phyloP scores from a whole-genome alignment of 2,888 invertebrate species.

The Melipona beecheii region DNA sequence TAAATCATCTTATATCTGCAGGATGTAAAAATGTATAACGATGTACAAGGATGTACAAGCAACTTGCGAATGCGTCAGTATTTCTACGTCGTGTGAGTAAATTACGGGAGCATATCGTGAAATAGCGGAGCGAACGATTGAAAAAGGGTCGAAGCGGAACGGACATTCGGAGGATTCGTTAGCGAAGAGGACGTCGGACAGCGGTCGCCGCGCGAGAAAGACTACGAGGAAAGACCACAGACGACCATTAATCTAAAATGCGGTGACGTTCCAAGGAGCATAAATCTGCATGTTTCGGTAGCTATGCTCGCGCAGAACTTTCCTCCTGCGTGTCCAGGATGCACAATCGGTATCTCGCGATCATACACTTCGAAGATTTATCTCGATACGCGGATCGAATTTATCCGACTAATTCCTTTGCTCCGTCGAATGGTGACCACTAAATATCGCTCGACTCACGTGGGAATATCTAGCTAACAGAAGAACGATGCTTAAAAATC shows the following conservation, averaged over 20 bases:
- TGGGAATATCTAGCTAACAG: neutral
- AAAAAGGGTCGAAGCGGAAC: neutral
- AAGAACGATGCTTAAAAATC: slow-evolving; percentile 3
- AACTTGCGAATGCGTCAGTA: neutral
- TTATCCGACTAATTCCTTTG: neutral
- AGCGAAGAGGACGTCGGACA: slow-evolving; percentile 6
- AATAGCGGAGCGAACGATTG: neutral
- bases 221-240: neutral
- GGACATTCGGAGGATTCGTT: slow-evolving; percentile 27
- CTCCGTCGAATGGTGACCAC: neutral
- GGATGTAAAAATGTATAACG: no score
- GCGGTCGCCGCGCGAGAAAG: neutral
- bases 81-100: neutral
- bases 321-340: slow-evolving; percentile 35
- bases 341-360: slow-evolving; percentile 67
- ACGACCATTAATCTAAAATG: slow-evolving; percentile 58
- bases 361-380: slow-evolving; percentile 66
- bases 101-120: neutral
- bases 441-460: slow-evolving; percentile 21
- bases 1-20: no score
- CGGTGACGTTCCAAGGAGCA: slow-evolving; percentile 60
- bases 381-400: slow-evolving; percentile 38
- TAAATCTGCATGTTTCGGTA: slow-evolving; percentile 75
- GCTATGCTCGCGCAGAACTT: slow-evolving; percentile 47
- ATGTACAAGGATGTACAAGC: neutral